Evolutionary conservation across 2,797 vertebrate species (phyloP), one percentile per base, ranked within the genome.

Genomic region (Etheostoma perlongum): DNA sequence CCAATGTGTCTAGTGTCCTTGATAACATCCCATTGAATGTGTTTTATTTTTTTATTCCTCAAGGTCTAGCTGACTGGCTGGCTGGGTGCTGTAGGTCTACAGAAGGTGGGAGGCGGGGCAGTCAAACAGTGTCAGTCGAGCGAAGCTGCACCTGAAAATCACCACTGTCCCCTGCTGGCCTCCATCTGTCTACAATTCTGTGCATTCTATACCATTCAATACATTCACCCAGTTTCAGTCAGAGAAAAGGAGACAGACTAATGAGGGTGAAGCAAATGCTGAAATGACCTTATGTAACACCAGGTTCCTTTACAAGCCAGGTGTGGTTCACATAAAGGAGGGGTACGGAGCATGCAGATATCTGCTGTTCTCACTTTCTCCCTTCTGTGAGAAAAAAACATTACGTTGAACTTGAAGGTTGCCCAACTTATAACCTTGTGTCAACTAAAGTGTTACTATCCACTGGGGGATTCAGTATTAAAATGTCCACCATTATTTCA

Each of bases 121-220:
- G 61, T 67, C 27, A 55, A 46, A 57, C 53, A 60, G 65, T 21
- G 42, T 74, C 58, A 62, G 53, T 57, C 16, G 36, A 63, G 59
- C 25, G 4, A 36, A 51, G 13, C 67, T 47, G 70, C 77, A 90
- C 86, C 91, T 92, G 85, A 88, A 47, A 85, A 92, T 76, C 92
- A 93, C 87, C 82, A 88, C 88, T 90, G 92, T 92, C 93, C 91
- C 93, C 92, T 94, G 83, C 91, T 92, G 93, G 91, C 81, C 77
- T 66, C 16, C 83, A 87, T 85, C 85, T 78, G 72, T 76, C 80
- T 74, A 8, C 18, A 71, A 47, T 46, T 69, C 23, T 74, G 13
- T 36, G 12, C 33, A 36, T 48, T 71, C 48, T 25, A 63, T 66
- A 44, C 46, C 6, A n/a, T 67, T 59, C 49, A 60, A 64, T 75